Percentiles rank a stretch among this genome's conserved stretches.
phyloP scores from a whole-genome alignment of 2,113 vertebrate species.

The Mesitornis unicolor region DNA sequence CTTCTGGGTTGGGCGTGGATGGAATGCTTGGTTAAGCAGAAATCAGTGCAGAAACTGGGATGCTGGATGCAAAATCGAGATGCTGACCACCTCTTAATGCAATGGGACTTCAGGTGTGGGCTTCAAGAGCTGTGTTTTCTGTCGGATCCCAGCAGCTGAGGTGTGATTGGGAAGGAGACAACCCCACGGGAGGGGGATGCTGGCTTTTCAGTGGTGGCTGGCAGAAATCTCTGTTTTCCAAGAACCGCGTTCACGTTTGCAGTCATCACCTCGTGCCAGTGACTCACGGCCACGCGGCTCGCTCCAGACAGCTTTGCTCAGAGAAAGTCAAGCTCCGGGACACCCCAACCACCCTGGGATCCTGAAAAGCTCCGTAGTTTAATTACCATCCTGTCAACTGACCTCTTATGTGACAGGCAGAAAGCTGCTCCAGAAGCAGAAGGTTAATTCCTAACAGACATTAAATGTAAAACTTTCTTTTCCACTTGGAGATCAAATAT shows the following conservation, averaged over 20 bases:
- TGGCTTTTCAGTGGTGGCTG: neutral
- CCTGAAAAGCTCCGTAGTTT: neutral
- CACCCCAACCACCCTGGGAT: neutral
- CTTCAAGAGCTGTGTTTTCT: neutral
- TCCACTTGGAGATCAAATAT: neutral
- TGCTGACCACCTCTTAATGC: neutral
- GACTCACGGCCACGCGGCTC: neutral
- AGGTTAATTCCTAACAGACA: neutral
- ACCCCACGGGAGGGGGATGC: neutral
- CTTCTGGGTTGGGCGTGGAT: neutral
- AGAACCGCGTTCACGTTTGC: neutral
- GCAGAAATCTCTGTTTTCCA: neutral
- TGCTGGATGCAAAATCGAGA: neutral
- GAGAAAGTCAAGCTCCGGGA: neutral
- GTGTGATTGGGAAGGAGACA: neutral
- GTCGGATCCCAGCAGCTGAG: neutral
- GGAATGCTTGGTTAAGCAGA: neutral
- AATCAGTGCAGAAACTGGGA: neutral
- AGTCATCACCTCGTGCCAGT: neutral
- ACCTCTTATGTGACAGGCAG: neutral
- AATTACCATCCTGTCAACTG: accelerated
- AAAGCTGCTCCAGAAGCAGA: neutral
- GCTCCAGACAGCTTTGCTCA: neutral
- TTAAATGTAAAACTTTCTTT: neutral
- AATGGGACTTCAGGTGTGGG: neutral